phyloP scores from a whole-genome alignment of 2,113 vertebrate genomes.

The Copsychus sechellarum region DNA sequence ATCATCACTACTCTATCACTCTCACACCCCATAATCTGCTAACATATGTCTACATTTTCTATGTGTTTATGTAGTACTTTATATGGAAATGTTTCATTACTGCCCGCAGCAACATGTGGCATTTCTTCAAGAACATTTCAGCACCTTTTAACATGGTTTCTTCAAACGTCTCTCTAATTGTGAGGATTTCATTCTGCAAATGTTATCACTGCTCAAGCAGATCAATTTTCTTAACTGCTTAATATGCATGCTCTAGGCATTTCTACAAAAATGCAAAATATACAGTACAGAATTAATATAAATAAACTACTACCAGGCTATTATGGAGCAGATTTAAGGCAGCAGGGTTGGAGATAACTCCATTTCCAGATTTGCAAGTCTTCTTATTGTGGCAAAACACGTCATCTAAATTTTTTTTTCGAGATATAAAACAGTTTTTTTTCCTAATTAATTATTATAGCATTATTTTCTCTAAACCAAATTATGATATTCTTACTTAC shows the following conservation, averaged over 20 bases:
- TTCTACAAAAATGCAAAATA: constrained; percentile 50
- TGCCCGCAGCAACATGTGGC: constrained; percentile 67
- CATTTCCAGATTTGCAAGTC: background rate
- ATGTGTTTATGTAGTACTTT: constrained; percentile 59
- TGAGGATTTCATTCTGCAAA: constrained; percentile 58
- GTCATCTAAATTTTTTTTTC: background rate
- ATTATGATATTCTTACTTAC: background rate
- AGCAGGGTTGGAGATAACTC: background rate
- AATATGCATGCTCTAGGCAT: constrained; percentile 51
- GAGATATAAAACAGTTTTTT: background rate
- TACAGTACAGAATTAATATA: constrained; percentile 21
- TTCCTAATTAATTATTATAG: background rate
- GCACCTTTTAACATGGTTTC: constrained; percentile 53
- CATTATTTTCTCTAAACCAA: background rate
- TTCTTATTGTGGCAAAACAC: background rate
- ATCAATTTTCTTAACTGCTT: constrained; percentile 63
- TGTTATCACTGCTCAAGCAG: constrained; percentile 56
- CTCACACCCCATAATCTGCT: constrained; percentile 59
- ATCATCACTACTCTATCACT: constrained; percentile 50
- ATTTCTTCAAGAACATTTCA: constrained; percentile 65
- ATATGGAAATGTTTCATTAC: constrained; percentile 64
- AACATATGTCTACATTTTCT: constrained; percentile 57
- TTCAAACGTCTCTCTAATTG: constrained; percentile 60
- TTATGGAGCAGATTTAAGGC: constrained; percentile 32
- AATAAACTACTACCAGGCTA: constrained; percentile 45